Evolutionary conservation across 2,797 vertebrate genomes (phyloP).

Genomic region (Pogoniulus pusillus): DNA sequence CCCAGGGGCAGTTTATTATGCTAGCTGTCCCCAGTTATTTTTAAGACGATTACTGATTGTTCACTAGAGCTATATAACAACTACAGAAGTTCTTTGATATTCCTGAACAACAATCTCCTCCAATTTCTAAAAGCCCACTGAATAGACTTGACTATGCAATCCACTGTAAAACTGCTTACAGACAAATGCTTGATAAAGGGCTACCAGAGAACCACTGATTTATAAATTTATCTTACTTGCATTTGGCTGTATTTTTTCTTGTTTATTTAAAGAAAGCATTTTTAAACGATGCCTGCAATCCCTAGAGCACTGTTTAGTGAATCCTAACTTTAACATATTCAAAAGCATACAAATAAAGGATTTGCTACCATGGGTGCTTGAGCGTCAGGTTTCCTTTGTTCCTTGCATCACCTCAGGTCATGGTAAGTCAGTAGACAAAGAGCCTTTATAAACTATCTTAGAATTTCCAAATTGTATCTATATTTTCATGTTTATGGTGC

Average conservation of each 20-base stretch:
- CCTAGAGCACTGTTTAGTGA: conserved; percentile 10
- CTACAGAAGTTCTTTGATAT: conserved; percentile 26
- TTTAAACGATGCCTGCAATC: not conserved
- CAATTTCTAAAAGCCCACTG: conserved; percentile 1
- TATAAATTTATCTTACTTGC: not conserved
- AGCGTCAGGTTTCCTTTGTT: not conserved
- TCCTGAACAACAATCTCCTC: conserved; percentile 13
- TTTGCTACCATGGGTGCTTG: not conserved
- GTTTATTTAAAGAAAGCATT: conserved; percentile 4
- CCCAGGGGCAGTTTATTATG: conserved; percentile 8
- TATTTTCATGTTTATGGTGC: not conserved
- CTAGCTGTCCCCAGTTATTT: conserved; percentile 26
- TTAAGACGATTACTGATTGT: conserved; percentile 29
- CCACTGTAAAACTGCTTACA: conserved; percentile 25
- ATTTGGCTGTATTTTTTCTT: not conserved
- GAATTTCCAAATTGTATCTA: not conserved
- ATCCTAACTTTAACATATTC: not conserved
- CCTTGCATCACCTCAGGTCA: not conserved
- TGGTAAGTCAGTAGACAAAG: not conserved
- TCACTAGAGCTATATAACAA: conserved; percentile 19
- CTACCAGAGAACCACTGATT: not conserved
- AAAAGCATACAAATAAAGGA: not conserved
- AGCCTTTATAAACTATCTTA: not conserved
- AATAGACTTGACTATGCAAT: not conserved
- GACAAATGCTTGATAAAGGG: conserved; percentile 9